Evolutionary conservation across 2,888 invertebrate genomes (phyloP).

Genomic region (Anarsia innoxiella): DNA sequence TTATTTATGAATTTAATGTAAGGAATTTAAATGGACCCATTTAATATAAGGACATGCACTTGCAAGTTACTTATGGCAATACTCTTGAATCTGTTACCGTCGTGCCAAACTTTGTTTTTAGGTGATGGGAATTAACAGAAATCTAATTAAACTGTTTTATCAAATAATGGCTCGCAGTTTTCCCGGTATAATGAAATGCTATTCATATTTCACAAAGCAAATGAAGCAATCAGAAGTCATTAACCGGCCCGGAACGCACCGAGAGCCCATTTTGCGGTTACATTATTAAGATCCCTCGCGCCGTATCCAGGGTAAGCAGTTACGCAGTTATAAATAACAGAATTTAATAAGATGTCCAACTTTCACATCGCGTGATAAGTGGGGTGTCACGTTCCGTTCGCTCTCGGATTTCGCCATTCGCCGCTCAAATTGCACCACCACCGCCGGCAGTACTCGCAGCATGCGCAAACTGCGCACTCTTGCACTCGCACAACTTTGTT

Average conservation of each 20-base stretch:
- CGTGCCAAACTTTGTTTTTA: too few species aligned
- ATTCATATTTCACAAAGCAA: slow-evolving; percentile 15
- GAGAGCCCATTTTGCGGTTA: slow-evolving; percentile 17
- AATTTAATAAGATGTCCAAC: slow-evolving; percentile 62
- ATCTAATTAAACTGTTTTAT: too few species aligned
- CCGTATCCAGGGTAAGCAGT: slow-evolving; percentile 25
- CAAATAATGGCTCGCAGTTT: slow-evolving; percentile 8
- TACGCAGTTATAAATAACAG: slow-evolving; percentile 51
- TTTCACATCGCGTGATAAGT: slow-evolving; percentile 64
- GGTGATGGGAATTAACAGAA: too few species aligned
- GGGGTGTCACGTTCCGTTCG: slow-evolving; percentile 66
- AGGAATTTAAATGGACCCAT: not conserved
- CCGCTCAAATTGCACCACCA: slow-evolving; percentile 55
- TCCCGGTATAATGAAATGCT: slow-evolving; percentile 13
- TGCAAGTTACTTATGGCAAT: too few species aligned
- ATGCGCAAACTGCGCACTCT: slow-evolving; percentile 36
- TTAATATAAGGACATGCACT: too few species aligned
- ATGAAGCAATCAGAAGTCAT: slow-evolving; percentile 17
- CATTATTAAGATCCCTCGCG: slow-evolving; percentile 17
- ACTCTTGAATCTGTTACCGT: too few species aligned
- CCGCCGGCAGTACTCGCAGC: slow-evolving; percentile 25
- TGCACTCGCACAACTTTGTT: slow-evolving; percentile 26
- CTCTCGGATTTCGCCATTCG: slow-evolving; percentile 63
- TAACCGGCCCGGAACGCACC: slow-evolving; percentile 11
- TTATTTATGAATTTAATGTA: not conserved